Percentiles rank a stretch among this genome's conserved stretches.
Evolutionary conservation across 2,888 invertebrate genomes (phyloP).

Genomic region (Conops quadrifasciatus): DNA sequence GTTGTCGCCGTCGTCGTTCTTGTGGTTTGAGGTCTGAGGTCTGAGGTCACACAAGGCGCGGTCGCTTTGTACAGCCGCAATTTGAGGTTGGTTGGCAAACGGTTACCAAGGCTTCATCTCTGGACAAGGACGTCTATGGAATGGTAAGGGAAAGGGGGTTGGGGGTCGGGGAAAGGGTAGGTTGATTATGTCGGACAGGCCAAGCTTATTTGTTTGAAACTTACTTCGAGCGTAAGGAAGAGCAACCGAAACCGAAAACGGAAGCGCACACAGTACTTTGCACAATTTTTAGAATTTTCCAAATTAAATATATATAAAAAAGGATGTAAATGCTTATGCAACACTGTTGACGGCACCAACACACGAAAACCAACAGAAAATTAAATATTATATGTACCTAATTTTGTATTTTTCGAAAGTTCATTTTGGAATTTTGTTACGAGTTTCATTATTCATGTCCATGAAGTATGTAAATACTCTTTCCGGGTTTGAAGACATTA

Average conservation of each 20-base stretch:
- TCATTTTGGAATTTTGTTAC: too few relatives aligned
- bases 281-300: too few relatives aligned
- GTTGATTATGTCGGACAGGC: background rate
- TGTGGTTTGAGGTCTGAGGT: background rate
- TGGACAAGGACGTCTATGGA: background rate
- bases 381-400: too few relatives aligned
- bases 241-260: background rate
- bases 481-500: too few relatives aligned
- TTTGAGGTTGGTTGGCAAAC: conserved; percentile 38
- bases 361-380: too few relatives aligned
- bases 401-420: too few relatives aligned
- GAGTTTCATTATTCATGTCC: too few relatives aligned
- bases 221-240: conserved; percentile 26
- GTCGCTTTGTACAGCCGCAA: conserved; percentile 43
- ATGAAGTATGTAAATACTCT: too few relatives aligned
- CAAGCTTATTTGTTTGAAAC: conserved; percentile 9
- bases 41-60: conserved; percentile 35
- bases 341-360: too few relatives aligned
- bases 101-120: background rate
- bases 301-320: too few relatives aligned
- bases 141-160: background rate
- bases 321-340: too few relatives aligned
- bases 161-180: background rate
- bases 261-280: background rate
- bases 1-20: conserved; percentile 7